Conservation (phyloP, 2,888 invertebrate species). For the Xestia c-nigrum region DNA sequence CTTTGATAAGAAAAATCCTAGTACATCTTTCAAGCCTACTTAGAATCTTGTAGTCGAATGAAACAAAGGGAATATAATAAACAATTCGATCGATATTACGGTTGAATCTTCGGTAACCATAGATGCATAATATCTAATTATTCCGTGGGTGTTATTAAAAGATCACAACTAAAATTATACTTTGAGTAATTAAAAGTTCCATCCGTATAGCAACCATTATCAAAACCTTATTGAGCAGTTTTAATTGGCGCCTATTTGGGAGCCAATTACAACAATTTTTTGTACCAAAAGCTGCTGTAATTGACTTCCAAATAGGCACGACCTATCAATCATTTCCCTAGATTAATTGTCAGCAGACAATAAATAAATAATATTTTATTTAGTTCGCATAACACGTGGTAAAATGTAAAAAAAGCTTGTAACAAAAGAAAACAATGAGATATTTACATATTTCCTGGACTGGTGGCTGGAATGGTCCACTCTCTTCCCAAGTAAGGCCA, state of each 20-base stretch:
- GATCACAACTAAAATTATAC: constrained; percentile 9
- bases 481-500: no score
- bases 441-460: no score
- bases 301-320: neutral
- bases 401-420: no score
- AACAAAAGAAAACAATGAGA: no score
- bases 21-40: neutral
- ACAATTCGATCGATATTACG: neutral
- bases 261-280: constrained; percentile 12
- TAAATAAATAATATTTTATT: no score
- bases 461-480: no score
- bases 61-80: neutral
- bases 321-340: constrained; percentile 11
- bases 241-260: constrained; percentile 26
- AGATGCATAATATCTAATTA: neutral
- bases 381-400: no score
- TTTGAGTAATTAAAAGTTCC: constrained; percentile 6
- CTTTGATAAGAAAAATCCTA: neutral
- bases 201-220: constrained; percentile 11
- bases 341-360: neutral
- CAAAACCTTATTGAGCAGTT: constrained; percentile 11
- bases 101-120: neutral
- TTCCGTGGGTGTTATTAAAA: neutral
- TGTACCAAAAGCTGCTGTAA: neutral
- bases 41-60: neutral